These are phyloP conservation scores for Perizoma affinitatum DNA, from an alignment of 2,888 invertebrate species.

Conservation along the genomic window DNA sequence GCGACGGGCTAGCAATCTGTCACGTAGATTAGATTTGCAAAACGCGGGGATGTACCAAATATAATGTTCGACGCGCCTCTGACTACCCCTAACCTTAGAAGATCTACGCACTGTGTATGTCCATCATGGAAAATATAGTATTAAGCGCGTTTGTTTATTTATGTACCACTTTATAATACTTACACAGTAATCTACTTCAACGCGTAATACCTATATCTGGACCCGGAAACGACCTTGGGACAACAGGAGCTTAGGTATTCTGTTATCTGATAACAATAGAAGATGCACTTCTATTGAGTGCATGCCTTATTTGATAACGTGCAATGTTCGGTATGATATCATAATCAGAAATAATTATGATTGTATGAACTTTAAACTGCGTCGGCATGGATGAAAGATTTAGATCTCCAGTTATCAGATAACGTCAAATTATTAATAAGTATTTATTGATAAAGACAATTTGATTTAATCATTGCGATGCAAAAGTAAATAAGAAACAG, in stretches of 20 bases:
- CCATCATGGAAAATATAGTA: no score
- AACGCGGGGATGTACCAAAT: no score
- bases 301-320: constrained; percentile 6
- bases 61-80: no score
- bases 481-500: no score
- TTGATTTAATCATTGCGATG: background rate
- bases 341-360: constrained; percentile 20
- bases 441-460: constrained; percentile 3
- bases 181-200: background rate
- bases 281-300: constrained; percentile 32
- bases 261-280: constrained; percentile 24
- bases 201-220: constrained; percentile 12
- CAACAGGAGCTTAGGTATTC: constrained; percentile 24
- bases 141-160: no score
- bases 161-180: no score
- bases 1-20: no score
- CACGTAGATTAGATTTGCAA: no score
- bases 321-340: constrained; percentile 18
- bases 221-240: constrained; percentile 17
- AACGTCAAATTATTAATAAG: background rate
- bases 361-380: constrained; percentile 13
- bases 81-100: no score
- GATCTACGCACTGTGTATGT: no score
- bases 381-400: constrained; percentile 16
- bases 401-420: background rate